Evolutionary conservation across 1,140 invertebrate species (phyloP).

Genomic region (Babylonia areolata): DNA sequence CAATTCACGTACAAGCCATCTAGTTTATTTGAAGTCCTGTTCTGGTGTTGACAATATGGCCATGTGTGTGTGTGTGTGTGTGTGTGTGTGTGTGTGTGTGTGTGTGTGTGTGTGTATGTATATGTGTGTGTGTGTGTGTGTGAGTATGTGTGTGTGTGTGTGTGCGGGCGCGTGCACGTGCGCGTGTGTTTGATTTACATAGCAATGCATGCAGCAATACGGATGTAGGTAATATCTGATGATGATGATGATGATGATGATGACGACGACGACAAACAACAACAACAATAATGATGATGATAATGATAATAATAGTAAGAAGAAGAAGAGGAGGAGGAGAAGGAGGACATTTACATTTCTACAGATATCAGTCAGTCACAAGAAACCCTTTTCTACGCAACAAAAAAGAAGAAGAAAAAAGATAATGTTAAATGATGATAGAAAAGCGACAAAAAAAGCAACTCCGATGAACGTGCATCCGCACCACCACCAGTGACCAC

Average conservation of each 20-base stretch:
- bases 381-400: not conserved
- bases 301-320: not conserved
- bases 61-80: no score
- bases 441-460: no score
- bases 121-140: constrained; percentile 13
- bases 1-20: not conserved
- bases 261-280: not conserved
- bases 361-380: no score
- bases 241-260: no score
- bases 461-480: no score
- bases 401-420: not conserved
- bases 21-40: not conserved
- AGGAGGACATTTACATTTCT: no score
- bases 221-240: no score
- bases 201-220: not conserved
- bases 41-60: no score
- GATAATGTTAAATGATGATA: not conserved
- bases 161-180: not conserved
- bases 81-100: constrained; percentile 9
- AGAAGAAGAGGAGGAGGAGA: no score
- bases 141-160: not conserved
- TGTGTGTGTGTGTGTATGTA: constrained; percentile 4
- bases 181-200: not conserved
- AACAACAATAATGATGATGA: not conserved
- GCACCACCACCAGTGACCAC: not conserved